A percentile compares a stretch with the other conserved stretches of the same genome.
phyloP scores from a whole-genome alignment of 2,888 invertebrate genomes.

The Drosophila cognata region DNA sequence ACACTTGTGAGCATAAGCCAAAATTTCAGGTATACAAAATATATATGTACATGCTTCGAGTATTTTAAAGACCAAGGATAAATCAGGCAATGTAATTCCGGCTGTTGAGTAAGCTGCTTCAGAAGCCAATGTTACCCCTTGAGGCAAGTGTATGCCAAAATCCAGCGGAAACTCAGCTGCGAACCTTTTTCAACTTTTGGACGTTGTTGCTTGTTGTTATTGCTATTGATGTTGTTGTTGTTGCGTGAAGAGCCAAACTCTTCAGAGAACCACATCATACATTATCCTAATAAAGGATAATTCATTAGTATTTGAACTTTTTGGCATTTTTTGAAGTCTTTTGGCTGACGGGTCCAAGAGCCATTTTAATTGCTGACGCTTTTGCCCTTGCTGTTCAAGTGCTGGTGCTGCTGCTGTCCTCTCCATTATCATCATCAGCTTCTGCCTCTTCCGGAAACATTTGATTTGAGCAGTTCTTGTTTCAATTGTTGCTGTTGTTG shows the following conservation, averaged over 20 bases:
- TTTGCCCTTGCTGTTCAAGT: slow-evolving; percentile 23
- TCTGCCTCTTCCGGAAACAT: slow-evolving; percentile 37
- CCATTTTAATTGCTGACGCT: slow-evolving; percentile 70
- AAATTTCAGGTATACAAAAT: not conserved
- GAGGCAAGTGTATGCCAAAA: slow-evolving; percentile 26
- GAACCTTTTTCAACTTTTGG: slow-evolving; percentile 70
- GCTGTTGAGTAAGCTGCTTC: not conserved
- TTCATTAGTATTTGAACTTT: slow-evolving; percentile 84
- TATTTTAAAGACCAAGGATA: not conserved
- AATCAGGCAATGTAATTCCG: not conserved
- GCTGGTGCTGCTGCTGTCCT: slow-evolving; percentile 44
- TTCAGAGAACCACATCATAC: slow-evolving; percentile 83
- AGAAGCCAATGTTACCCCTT: slow-evolving; percentile 13
- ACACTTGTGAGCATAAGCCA: slow-evolving; percentile 23
- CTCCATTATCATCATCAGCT: not conserved
- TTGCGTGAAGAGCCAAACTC: slow-evolving; percentile 66
- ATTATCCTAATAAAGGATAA: slow-evolving; percentile 85
- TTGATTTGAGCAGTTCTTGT: slow-evolving; percentile 57
- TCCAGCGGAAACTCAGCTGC: slow-evolving; percentile 42
- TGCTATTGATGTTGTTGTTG: slow-evolving; percentile 16
- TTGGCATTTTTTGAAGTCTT: slow-evolving; percentile 81
- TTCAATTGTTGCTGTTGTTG: slow-evolving; percentile 16
- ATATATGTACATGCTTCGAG: not conserved
- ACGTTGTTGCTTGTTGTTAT: slow-evolving; percentile 32
- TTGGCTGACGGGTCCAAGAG: slow-evolving; percentile 61